Base-by-base conservation (phyloP, 2,888 invertebrate species). In the Gymnoscelis rufifasciata region DNA sequence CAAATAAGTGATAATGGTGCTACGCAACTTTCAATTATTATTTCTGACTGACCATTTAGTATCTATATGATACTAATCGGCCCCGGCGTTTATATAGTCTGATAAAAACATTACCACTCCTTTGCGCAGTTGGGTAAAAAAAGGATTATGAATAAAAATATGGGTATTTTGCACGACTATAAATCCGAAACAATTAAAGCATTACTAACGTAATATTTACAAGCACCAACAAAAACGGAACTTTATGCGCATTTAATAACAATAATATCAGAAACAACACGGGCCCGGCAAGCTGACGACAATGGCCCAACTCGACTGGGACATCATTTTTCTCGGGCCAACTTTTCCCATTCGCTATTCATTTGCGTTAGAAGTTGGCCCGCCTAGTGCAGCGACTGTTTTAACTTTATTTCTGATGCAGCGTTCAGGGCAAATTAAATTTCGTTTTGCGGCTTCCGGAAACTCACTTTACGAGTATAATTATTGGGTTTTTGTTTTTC, bases 331-430 rank as follows among this genome's bases (percentile, higher is more conserved):
- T 87, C 84, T 83, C 82, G 67, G 66, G 72, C 68, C 76, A 88
- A 88, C 88, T 88, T 88, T 87, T 76, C 84, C 83, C 84, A 87
- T 87, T 88, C 86, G 80, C 83, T 88, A 87, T 88, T 88, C 88
- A 88, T 88, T 87, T 84, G 84, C 83, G 87, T 88, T 87, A 86
- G 84, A 87, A 88, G 87, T 87, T 88, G 74, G 73, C 59, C 76
- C 73, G 77, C 79, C 82, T 75, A 78, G 79, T 84, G 84, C 86
- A 83, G 76, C 78, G 82, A 84, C 87, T 87, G 84, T 87, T 87
- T 87, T 84, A 87, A 87, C 86, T 87, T 86, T 87, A 86, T 86
- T 86, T 83, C 83, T 86, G 88, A 86, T 87, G 87, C 88, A 86
- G 83, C 84, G 81, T 87, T 88, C 88, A 84, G 81, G 81, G 82